A percentile compares a stretch with the other conserved stretches of the same genome.
phyloP scores from a whole-genome alignment of 2,888 invertebrate genomes.

The Lithophane semibrunnea region DNA sequence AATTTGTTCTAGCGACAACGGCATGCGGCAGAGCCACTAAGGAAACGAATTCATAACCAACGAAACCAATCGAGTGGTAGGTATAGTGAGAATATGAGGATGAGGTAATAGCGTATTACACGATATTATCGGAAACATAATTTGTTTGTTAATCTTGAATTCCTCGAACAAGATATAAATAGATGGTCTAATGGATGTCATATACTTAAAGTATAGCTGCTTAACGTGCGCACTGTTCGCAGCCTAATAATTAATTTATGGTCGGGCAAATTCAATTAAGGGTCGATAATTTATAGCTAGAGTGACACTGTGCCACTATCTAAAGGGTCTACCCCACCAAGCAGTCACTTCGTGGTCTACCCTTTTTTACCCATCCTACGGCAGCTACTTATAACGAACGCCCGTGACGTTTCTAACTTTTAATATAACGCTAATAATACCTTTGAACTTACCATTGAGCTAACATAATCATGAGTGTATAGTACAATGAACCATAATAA shows the following conservation, averaged over 20 bases:
- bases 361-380: background rate
- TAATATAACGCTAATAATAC: conserved; percentile 1
- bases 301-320: background rate
- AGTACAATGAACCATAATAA: conserved; percentile 44
- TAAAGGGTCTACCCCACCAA: background rate
- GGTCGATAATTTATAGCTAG: background rate
- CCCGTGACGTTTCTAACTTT: background rate
- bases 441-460: conserved; percentile 39
- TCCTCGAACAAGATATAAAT: background rate
- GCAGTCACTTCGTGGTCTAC: background rate
- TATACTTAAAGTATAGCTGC: background rate
- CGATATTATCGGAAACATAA: background rate
- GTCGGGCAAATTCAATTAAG: conserved; percentile 1
- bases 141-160: background rate
- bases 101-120: background rate
- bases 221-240: background rate
- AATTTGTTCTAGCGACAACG: background rate
- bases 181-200: background rate
- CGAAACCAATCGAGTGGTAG: background rate
- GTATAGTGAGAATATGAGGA: background rate
- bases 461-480: conserved; percentile 19
- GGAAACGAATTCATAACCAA: background rate
- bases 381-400: background rate
- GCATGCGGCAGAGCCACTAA: background rate
- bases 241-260: conserved; percentile 14